Base-by-base conservation (phyloP, 2,888 invertebrate genomes). In the Erannis defoliaria region DNA sequence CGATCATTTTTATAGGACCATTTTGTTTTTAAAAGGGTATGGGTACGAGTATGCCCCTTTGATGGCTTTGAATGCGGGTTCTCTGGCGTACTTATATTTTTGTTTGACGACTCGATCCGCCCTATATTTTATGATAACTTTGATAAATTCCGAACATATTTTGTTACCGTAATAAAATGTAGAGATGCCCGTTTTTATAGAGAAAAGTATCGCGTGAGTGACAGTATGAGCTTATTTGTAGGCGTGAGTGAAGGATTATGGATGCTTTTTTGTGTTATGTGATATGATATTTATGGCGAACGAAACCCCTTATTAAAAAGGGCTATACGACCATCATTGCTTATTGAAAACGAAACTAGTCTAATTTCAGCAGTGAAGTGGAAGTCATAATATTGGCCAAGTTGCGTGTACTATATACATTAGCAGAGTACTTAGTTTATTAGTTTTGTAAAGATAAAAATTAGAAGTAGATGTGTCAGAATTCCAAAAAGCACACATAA, bases 1-100 rank as follows among this genome's bases (percentile, higher is more conserved):
- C 64, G 64, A 61, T 63, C 57, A 61, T 63, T 68, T 65, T 68
- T 56, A 67, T 55, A 57, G 54, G 31, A 51, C 38, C 43, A 45
- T 61, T 61, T 51, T 45, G 45, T 51, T 61, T 65, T 62, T 43
- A 31, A 50, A 26, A 60, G 43, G 54, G 40, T 61, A 26, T 18
- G 23, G 56, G 19, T 38, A 55, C 51, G 26, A 26, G 26, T 26
- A 26, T 26, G 43, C 9, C 48, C 37, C 50, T 31, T 49, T 42
- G 35, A 45, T 38, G 35, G 58, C 38, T 14, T 31, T 16, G 16
- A 43, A 53, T 33, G 21, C 43, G 62, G 33, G 14, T 55, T 50
- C 19, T 26, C 19, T 8, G 12, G 9, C 16, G 55, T 60, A 49
- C 42, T 60, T 49, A 49, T 55, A 55, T 43, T 55, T 55, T 55